phyloP scores from a whole-genome alignment of 2,113 vertebrate species.

The Pachyramphus minor region DNA sequence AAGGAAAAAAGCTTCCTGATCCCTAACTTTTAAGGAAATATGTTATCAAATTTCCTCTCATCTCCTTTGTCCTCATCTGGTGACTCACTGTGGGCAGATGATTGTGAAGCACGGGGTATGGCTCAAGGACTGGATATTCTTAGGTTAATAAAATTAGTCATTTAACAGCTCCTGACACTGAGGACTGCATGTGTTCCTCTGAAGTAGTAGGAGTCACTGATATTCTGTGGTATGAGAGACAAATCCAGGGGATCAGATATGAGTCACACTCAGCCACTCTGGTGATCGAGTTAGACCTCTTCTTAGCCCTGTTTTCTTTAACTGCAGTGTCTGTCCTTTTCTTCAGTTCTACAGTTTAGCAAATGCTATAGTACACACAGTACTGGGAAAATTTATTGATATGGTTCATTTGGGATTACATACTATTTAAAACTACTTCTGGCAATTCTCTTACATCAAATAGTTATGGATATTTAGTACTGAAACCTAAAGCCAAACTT shows the following conservation, averaged over 20 bases:
- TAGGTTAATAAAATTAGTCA: neutral
- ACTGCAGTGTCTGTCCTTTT: neutral
- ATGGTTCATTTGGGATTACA: neutral
- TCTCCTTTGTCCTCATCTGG: neutral
- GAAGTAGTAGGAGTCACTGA: neutral
- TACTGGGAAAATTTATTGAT: neutral
- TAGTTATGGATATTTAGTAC: neutral
- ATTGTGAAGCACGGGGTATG: neutral
- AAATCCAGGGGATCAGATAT: neutral
- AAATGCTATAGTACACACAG: neutral
- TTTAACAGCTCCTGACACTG: neutral
- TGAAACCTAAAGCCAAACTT: neutral
- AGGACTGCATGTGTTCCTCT: neutral
- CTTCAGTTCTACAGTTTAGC: neutral
- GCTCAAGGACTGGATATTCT: neutral
- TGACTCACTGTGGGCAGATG: neutral
- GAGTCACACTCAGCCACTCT: neutral
- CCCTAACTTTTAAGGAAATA: neutral
- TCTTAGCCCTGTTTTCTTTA: neutral
- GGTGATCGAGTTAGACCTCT: neutral
- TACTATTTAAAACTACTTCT: neutral
- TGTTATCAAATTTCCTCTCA: neutral
- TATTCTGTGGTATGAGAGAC: neutral
- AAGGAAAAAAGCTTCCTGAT: neutral
- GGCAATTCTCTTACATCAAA: neutral